phyloP scores from a whole-genome alignment of 2,797 vertebrate genomes.

The Sebastes ruberrimus region DNA sequence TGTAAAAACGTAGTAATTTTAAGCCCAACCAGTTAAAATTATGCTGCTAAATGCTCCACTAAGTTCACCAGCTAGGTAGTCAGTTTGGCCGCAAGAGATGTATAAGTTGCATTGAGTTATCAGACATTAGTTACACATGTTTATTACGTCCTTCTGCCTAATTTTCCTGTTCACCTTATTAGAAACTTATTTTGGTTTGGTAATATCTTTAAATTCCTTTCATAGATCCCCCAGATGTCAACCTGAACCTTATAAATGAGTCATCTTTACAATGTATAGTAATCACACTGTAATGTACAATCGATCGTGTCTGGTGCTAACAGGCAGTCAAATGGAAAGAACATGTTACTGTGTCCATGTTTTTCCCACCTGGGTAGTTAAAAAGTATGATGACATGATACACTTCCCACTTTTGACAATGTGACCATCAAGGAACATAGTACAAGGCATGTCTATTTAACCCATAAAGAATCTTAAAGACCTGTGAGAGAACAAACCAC shows the following conservation, averaged over 20 bases:
- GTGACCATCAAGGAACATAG: neutral
- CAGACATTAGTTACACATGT: neutral
- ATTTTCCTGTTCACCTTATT: neutral
- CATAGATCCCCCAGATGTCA: conserved; percentile 13
- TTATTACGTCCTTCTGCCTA: neutral
- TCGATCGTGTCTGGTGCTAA: neutral
- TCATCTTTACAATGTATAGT: neutral
- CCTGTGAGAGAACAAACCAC: conserved; percentile 7
- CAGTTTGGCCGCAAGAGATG: neutral
- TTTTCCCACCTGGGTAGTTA: neutral
- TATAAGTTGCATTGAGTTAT: neutral
- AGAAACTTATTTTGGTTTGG: neutral
- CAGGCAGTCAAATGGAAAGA: neutral
- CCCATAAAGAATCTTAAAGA: neutral
- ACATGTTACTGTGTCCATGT: neutral
- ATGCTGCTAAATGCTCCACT: neutral
- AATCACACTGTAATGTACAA: neutral
- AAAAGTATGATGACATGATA: neutral
- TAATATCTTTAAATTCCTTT: neutral
- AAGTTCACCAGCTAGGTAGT: fast-evolving
- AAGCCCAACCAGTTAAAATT: too few relatives aligned
- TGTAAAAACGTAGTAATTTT: too few relatives aligned
- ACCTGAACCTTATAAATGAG: neutral
- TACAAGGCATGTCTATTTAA: neutral
- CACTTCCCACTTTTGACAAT: neutral